Percentiles rank a stretch among this genome's conserved stretches.
These are phyloP conservation scores for Oncopeltus fasciatus DNA, from an alignment of 1,140 invertebrate species.

Conservation along the genomic window DNA sequence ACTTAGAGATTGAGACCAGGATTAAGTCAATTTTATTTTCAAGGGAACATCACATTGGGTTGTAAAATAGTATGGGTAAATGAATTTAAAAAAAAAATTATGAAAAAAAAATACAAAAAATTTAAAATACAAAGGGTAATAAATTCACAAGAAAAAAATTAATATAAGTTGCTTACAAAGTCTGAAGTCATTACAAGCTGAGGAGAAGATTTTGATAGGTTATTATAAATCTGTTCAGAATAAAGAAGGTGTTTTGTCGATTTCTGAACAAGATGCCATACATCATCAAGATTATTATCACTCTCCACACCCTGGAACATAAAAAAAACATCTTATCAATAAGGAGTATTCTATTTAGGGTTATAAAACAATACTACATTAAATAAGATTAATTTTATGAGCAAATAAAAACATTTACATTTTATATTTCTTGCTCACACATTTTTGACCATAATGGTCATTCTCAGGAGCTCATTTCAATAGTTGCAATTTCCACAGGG, in stretches of 20 bases:
- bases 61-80: too few species aligned
- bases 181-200: constrained; percentile 29
- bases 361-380: background rate
- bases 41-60: too few species aligned
- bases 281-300: constrained; percentile 49
- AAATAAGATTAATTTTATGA: background rate
- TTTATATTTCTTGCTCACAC: background rate
- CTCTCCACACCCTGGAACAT: constrained; percentile 27
- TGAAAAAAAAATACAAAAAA: too few species aligned
- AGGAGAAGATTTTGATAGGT: constrained; percentile 30
- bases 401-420: too few species aligned
- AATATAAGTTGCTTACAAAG: constrained; percentile 32
- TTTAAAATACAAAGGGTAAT: too few species aligned
- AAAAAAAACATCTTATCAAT: constrained; percentile 10
- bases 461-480: too few species aligned
- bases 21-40: too few species aligned
- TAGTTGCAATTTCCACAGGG: too few species aligned
- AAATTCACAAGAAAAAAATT: too few species aligned
- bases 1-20: too few species aligned
- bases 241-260: constrained; percentile 38
- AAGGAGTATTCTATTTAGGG: background rate
- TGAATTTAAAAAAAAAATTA: too few species aligned
- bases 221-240: constrained; percentile 39
- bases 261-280: constrained; percentile 39
- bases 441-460: too few species aligned